Base-by-base conservation (phyloP, 2,888 invertebrate species). In the Chymomyza fuscimana region DNA sequence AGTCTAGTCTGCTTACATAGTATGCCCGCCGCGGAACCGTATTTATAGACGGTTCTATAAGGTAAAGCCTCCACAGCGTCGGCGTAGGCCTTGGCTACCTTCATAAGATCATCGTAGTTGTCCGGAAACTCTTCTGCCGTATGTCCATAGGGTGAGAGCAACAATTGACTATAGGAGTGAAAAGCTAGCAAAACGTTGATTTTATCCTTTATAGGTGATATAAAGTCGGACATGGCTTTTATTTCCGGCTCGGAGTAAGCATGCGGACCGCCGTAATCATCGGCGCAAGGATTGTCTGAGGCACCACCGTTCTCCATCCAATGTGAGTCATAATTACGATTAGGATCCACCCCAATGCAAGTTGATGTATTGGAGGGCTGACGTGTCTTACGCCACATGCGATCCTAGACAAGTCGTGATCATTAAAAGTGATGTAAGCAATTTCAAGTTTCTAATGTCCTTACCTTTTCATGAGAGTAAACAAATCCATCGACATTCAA, bases 401-500 rank as follows among this genome's bases (percentile, higher is more conserved):
- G 93, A 59, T 93, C 92, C 94, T 82, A 32, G 9, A 1, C 32
- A 5, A 32, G 9, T 1, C 1, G 9, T 32, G 1, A 0, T 7
- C 32, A 32, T 32, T 7, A 5, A 9, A 9, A 32, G 9, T 32
- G 1, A 1, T 32, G 6, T 7, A 32, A 32, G 2, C 62, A 16
- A 63, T 10, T 10, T 50, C 59, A 15, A 60, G 29, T n/a, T 32
- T 46, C 12, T 10, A 46, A 59, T 7, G 4, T 25, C 5, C 93
- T 92, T 91, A 95, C 95, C 69, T 89, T 91, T 9, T 93, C 93
- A 78, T 94, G 94, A 0, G 94, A 93, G 79, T 94, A 95, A 1
- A 87, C 93, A 83, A 95, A 96, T 16, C 96, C 96, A 92, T 96
- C 96, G 29, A 95, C 95, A 89, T 96, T 96, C 0, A 93, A 89